phyloP scores from a whole-genome alignment of 1,140 invertebrate species.

The Leguminivora glycinivorella region DNA sequence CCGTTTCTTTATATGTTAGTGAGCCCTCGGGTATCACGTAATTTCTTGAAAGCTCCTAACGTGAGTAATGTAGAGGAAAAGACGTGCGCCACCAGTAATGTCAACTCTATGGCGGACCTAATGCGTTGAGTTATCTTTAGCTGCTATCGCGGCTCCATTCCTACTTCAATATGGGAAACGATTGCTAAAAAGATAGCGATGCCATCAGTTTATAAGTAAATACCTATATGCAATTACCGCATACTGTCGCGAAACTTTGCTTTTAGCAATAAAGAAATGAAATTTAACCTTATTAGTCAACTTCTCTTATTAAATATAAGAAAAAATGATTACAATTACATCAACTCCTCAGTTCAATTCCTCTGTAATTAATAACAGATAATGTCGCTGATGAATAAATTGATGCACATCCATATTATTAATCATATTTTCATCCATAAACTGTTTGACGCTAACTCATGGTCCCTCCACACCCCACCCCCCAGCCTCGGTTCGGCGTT shows the following conservation, averaged over 20 bases:
- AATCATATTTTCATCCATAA: slow-evolving; percentile 25
- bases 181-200: slow-evolving; percentile 26
- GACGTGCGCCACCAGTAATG: slow-evolving; percentile 40
- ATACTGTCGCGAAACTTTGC: background rate
- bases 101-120: slow-evolving; percentile 42
- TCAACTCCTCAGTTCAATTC: too few species aligned
- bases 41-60: slow-evolving; percentile 45
- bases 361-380: background rate
- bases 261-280: background rate
- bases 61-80: slow-evolving; percentile 48
- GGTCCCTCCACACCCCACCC: slow-evolving; percentile 28
- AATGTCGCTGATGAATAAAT: background rate
- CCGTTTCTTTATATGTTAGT: slow-evolving; percentile 16
- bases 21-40: slow-evolving; percentile 47
- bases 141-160: slow-evolving; percentile 31
- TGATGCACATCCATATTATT: slow-evolving; percentile 2
- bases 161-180: slow-evolving; percentile 19
- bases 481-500: slow-evolving; percentile 50
- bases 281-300: too few species aligned
- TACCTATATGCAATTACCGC: background rate
- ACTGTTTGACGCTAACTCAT: background rate
- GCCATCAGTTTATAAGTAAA: slow-evolving; percentile 8
- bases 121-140: slow-evolving; percentile 43
- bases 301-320: too few species aligned
- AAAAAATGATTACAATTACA: too few species aligned